Evolutionary conservation across 2,797 vertebrate genomes (phyloP).

Genomic region (Amniataba percoides): DNA sequence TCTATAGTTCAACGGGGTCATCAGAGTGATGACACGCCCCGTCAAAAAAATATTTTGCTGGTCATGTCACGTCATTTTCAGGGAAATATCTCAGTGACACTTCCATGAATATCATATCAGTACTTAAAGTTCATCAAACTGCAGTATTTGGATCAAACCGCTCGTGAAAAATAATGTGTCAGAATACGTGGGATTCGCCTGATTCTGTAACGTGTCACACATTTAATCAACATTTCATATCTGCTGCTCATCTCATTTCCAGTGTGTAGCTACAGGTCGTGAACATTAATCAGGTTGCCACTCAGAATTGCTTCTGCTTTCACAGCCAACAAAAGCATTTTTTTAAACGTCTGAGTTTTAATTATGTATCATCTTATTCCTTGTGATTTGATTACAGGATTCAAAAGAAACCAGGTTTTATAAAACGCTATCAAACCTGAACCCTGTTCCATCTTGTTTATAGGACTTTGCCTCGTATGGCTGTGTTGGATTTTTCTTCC

Average conservation of each 20-base stretch:
- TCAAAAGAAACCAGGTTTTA: background rate
- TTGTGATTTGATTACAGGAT: background rate
- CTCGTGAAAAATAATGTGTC: background rate
- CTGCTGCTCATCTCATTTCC: conserved; percentile 2
- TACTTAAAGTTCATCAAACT: background rate
- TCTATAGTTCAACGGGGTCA: background rate
- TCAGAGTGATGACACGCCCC: background rate
- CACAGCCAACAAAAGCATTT: background rate
- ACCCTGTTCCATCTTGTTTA: background rate
- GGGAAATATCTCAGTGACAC: background rate
- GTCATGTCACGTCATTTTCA: background rate
- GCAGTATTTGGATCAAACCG: background rate
- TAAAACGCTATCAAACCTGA: background rate
- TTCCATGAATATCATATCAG: background rate
- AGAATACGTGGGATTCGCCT: background rate
- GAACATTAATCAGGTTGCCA: conserved; percentile 12
- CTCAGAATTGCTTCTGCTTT: background rate
- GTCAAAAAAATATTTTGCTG: background rate
- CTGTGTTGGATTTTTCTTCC: background rate
- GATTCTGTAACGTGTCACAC: background rate
- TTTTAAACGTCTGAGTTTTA: background rate
- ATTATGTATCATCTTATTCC: background rate
- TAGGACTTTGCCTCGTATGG: background rate
- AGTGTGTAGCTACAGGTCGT: background rate
- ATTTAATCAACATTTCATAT: conserved; percentile 3